Base-by-base conservation (phyloP, 2,888 invertebrate genomes). In the Clivina fossor region DNA sequence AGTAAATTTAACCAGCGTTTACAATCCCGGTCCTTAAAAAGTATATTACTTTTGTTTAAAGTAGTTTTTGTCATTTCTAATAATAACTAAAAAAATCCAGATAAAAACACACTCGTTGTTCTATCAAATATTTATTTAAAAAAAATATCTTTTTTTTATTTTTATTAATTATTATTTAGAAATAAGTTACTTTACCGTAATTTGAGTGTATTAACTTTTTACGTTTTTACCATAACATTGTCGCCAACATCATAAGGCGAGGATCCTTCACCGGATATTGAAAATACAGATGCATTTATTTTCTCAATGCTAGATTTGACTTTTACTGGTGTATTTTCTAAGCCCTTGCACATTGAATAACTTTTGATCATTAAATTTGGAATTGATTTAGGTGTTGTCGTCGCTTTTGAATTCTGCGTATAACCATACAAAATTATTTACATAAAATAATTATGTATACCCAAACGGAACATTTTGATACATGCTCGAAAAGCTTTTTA, bases 181-280 rank as follows among this genome's bases (percentile, higher is more conserved):
- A 8, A 26, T 8, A 26, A 8, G 26, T 26, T 26, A 26, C 26
- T 8, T 26, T 26, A 8, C 8, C 26, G 5, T 8, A 2, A 37
- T 11, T 9, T 16, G 37, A 15, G 37, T 15, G 16, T 4, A 2
- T 11, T 9, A 11, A 37, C 5, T 3, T 11, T 33, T 15, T 15
- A 37, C 5, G 11, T 40, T 20, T 22, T 16, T 26, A 53, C 53
- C 53, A 44, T 22, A 19, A 53, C 28, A 13, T 53, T 44, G 5
- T 53, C 53, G 9, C 53, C 53, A 44, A 53, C 9, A 26, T 43
- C 44, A 18, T 44, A 53, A 18, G 53, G 53, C 2, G 53, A 15
- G 15, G 11, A 19, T 8, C 53, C 53, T 32, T 44, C 44, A 7
- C 44, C 53, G 24, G 35, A 37, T 9, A 53, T 15, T 4, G 26